Conservation (phyloP, 1,140 invertebrate species). For the Neotoxoptera formosana region DNA sequence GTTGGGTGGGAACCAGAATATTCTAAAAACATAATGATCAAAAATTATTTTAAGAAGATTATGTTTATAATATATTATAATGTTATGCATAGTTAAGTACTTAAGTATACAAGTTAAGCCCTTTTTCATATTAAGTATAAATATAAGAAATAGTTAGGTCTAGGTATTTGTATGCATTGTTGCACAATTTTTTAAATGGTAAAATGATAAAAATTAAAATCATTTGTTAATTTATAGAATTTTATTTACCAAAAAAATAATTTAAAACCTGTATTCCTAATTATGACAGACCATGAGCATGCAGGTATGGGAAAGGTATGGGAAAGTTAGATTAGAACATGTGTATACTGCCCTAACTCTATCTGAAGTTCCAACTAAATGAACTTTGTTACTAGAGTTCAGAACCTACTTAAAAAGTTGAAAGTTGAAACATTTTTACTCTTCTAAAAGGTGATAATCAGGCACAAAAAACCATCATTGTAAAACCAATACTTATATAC, state of each 20-base stretch:
- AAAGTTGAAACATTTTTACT: not conserved
- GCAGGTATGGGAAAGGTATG: no score
- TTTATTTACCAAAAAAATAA: not conserved
- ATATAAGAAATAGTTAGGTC: not conserved
- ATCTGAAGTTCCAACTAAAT: not conserved
- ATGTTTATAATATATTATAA: no score
- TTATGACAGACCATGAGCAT: not conserved
- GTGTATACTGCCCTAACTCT: not conserved
- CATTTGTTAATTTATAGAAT: not conserved
- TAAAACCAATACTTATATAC: not conserved
- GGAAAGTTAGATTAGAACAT: not conserved
- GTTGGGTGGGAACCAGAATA: not conserved
- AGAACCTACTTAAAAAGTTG: no score
- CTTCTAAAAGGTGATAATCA: no score
- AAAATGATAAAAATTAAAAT: not conserved
- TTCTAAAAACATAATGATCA: not conserved
- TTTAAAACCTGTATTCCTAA: not conserved
- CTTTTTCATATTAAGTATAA: no score
- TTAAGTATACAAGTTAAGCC: no score
- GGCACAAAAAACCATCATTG: not conserved
- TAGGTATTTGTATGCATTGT: not conserved
- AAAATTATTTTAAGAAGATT: no score
- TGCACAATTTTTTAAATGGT: not conserved
- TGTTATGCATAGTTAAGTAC: not conserved
- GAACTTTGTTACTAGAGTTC: not conserved